phyloP scores from a whole-genome alignment of 1,140 invertebrate genomes.

The Nephila pilipes region DNA sequence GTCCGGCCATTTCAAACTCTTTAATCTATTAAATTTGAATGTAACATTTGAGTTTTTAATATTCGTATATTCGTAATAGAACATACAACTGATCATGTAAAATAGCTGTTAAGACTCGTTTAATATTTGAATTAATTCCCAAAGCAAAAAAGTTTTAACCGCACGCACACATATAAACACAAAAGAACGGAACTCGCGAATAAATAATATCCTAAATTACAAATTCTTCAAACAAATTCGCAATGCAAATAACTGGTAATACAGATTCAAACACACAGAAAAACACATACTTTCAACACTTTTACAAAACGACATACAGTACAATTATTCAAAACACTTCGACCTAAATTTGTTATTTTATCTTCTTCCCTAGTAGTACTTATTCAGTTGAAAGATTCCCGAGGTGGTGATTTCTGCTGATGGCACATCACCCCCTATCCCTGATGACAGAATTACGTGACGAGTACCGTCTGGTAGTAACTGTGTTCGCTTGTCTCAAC shows the following conservation, averaged over 20 bases:
- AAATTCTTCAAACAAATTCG: no score
- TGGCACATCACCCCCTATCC: not conserved
- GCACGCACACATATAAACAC: no score
- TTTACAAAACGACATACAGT: not conserved
- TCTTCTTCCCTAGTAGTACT: not conserved
- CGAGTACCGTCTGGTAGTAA: constrained; percentile 18
- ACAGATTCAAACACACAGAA: not conserved
- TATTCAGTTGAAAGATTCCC: constrained; percentile 11
- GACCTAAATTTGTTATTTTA: constrained; percentile 6
- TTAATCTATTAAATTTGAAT: no score
- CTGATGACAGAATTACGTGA: constrained; percentile 72
- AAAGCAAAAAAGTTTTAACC: no score
- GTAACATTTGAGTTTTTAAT: no score
- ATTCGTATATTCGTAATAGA: no score
- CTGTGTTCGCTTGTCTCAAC: not conserved
- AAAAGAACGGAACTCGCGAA: no score
- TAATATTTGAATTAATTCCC: no score
- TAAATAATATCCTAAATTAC: no score
- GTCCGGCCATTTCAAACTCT: no score
- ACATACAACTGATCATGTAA: no score
- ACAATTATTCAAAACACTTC: constrained; percentile 31
- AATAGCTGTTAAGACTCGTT: no score
- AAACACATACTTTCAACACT: not conserved
- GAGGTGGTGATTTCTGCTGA: constrained; percentile 17
- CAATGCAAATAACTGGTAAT: not conserved